These are phyloP conservation scores for Leptinotarsa undecemlineata DNA, from an alignment of 1,140 invertebrate species.

Conservation along the genomic window DNA sequence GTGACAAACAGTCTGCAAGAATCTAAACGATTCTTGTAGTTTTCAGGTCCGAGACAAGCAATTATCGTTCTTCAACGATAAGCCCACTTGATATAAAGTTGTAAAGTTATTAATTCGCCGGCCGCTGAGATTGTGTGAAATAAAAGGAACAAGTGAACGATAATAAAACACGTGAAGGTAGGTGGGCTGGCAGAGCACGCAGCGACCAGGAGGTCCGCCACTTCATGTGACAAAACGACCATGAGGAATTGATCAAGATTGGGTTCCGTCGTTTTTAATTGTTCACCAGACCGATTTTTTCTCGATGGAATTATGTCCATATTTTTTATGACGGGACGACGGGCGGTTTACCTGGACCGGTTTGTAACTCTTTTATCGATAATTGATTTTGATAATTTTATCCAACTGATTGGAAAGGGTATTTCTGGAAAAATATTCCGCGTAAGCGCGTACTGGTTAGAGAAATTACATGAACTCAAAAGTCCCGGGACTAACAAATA, in stretches of 20 bases:
- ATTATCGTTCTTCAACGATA: slow-evolving; percentile 34
- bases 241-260: slow-evolving; percentile 55
- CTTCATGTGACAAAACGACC: slow-evolving; percentile 55
- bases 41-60: slow-evolving; percentile 20
- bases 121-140: slow-evolving; percentile 41
- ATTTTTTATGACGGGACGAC: slow-evolving; percentile 7
- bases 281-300: slow-evolving; percentile 47
- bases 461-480: too few relatives aligned
- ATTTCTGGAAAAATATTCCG: too few relatives aligned
- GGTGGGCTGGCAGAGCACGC: slow-evolving; percentile 43
- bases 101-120: slow-evolving; percentile 35
- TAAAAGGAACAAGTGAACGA: slow-evolving; percentile 45
- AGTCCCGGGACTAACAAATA: too few relatives aligned
- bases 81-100: slow-evolving; percentile 36
- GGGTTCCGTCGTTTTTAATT: slow-evolving; percentile 51
- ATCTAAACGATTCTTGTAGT: slow-evolving; percentile 25
- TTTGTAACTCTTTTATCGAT: neutral
- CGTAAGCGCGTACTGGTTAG: too few relatives aligned
- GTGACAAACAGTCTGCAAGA: slow-evolving; percentile 3
- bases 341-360: neutral
- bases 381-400: too few relatives aligned
- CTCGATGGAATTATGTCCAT: slow-evolving; percentile 20
- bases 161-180: slow-evolving; percentile 48
- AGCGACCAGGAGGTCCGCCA: slow-evolving; percentile 52
- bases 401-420: too few relatives aligned